These are phyloP conservation scores for Sardinella longiceps DNA, from an alignment of 2,797 vertebrate genomes.

Conservation along the genomic window DNA sequence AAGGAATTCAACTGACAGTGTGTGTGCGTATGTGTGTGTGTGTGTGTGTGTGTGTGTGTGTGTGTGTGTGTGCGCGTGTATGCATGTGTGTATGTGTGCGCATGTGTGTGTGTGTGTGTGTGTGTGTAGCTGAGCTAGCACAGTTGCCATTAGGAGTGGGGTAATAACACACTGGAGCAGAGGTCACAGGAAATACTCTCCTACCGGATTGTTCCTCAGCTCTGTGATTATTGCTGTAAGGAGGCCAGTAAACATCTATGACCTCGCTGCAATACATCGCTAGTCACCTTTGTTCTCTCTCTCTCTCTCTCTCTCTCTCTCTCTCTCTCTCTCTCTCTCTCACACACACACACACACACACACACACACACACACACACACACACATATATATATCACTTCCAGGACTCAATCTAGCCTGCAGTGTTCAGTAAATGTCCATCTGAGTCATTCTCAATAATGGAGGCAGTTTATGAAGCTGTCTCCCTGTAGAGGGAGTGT, in stretches of 20 bases:
- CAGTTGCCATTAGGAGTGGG: constrained; percentile 22
- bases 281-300: too few species aligned
- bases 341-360: neutral
- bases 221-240: constrained; percentile 33
- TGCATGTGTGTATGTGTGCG: constrained; percentile 1
- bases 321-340: too few species aligned
- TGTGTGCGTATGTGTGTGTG: neutral
- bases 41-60: neutral
- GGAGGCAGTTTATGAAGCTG: constrained; percentile 6
- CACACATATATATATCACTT: constrained; percentile 8
- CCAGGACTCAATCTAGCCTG: constrained; percentile 19
- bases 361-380: neutral
- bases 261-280: constrained; percentile 20
- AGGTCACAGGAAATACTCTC: constrained; percentile 27
- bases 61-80: neutral
- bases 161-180: constrained; percentile 30
- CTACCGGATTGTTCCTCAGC: constrained; percentile 26
- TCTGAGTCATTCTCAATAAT: constrained; percentile 27
- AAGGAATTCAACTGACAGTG: neutral
- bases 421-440: constrained; percentile 44
- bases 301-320: too few species aligned
- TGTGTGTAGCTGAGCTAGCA: constrained; percentile 18
- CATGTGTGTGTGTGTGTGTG: neutral
- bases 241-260: constrained; percentile 37
- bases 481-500: neutral